Conservation (phyloP, 2,888 invertebrate genomes). For the Ganaspis brasiliensis region DNA sequence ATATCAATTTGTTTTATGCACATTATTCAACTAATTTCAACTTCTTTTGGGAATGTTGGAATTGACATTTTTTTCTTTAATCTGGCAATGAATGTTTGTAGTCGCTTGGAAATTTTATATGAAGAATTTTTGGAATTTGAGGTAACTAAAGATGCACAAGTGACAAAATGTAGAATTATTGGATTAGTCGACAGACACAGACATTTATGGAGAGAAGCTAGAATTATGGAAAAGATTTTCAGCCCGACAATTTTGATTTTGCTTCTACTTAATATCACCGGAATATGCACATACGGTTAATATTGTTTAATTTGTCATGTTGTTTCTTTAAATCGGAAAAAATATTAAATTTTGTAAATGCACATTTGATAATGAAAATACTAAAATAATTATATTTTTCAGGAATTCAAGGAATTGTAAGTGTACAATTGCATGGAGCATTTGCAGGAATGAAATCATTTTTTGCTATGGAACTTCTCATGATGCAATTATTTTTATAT, state of each 20-base stretch:
- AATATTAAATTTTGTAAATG: too few relatives aligned
- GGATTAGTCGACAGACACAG: constrained; percentile 58
- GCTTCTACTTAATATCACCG: constrained; percentile 52
- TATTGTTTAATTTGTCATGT: neutral
- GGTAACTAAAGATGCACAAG: neutral
- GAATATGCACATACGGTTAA: constrained; percentile 58
- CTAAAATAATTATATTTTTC: neutral
- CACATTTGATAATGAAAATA: too few relatives aligned
- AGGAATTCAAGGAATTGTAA: neutral
- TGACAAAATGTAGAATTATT: constrained; percentile 43
- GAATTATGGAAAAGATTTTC: constrained; percentile 56
- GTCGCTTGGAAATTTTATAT: constrained; percentile 72
- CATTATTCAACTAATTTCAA: neutral
- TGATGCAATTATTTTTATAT: constrained; percentile 63
- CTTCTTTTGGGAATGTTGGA: constrained; percentile 61
- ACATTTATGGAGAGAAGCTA: constrained; percentile 53
- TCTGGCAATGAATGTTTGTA: constrained; percentile 74
- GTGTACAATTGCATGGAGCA: neutral
- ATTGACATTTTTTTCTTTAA: constrained; percentile 73
- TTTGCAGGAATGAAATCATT: neutral
- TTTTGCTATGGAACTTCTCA: constrained; percentile 48
- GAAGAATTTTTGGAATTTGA: constrained; percentile 61
- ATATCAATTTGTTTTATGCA: neutral
- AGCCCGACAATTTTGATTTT: constrained; percentile 59
- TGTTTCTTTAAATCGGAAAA: too few relatives aligned